Percentiles rank a stretch among this genome's conserved stretches.
Conservation (phyloP, 2,113 vertebrate genomes). For the Poecile atricapillus region DNA sequence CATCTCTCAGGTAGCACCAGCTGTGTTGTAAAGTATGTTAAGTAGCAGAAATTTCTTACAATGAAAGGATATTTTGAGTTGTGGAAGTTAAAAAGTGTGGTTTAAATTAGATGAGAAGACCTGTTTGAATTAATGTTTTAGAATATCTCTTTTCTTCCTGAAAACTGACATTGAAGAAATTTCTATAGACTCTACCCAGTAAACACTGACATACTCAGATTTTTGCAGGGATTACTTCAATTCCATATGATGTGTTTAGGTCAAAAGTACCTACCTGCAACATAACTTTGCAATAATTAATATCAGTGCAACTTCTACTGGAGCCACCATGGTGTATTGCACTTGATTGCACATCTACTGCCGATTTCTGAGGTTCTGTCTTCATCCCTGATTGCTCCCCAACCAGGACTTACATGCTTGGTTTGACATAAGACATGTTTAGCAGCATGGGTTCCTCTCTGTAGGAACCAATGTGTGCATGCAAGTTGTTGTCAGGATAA, state of each 20-base stretch:
- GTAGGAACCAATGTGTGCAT: not conserved
- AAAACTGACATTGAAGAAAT: slow-evolving; percentile 1
- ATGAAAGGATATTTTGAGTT: not conserved
- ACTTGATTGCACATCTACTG: not conserved
- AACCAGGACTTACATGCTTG: not conserved
- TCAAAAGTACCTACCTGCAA: not conserved
- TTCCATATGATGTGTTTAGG: not conserved
- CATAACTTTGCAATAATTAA: not conserved
- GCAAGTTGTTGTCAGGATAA: not conserved
- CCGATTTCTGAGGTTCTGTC: not conserved
- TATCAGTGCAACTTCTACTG: not conserved
- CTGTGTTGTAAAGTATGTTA: not conserved
- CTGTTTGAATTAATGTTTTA: not conserved
- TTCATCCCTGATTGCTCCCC: not conserved
- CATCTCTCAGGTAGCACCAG: not conserved
- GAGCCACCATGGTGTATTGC: not conserved
- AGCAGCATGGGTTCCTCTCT: not conserved
- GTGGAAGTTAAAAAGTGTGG: not conserved
- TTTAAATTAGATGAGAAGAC: slow-evolving; percentile 26
- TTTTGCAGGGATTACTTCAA: not conserved
- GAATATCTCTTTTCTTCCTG: slow-evolving; percentile 25
- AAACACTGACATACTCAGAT: not conserved
- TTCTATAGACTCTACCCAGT: not conserved
- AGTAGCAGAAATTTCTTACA: not conserved
- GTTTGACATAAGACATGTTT: not conserved